Conservation (phyloP, 2,113 vertebrate species). For the Melanerpes formicivorus region DNA sequence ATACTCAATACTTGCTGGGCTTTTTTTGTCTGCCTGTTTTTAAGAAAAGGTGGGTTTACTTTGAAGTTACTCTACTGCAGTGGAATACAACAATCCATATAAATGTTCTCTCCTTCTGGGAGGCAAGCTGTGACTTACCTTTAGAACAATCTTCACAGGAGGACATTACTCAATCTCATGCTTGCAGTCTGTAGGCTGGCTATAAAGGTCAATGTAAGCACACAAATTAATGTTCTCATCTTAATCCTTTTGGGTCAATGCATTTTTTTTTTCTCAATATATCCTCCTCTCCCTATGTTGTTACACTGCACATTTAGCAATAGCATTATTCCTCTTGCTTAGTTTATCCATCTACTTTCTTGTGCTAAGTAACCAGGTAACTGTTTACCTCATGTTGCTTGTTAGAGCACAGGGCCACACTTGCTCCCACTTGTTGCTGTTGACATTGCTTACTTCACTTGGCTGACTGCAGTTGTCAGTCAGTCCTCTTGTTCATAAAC, state of each 20-base stretch:
- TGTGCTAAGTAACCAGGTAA: neutral
- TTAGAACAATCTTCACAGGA: neutral
- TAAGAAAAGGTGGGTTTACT: neutral
- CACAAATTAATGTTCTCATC: neutral
- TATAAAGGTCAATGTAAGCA: neutral
- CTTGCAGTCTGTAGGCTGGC: neutral
- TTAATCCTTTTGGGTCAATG: neutral
- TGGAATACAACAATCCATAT: rapidly evolving
- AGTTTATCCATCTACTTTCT: neutral
- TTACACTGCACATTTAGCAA: neutral
- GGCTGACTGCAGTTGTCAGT: neutral
- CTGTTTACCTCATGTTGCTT: neutral
- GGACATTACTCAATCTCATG: neutral
- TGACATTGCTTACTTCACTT: neutral
- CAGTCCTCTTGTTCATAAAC: too few relatives aligned
- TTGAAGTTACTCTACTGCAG: neutral
- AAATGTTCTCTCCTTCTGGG: neutral
- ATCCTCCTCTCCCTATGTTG: too few relatives aligned
- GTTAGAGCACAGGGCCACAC: neutral
- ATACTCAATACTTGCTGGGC: neutral
- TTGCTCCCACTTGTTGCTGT: neutral
- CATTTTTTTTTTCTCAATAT: neutral
- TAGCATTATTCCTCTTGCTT: neutral
- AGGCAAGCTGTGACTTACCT: neutral
- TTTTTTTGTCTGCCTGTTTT: neutral